Conservation (phyloP, 1,140 invertebrate species). For the Formica selysi region DNA sequence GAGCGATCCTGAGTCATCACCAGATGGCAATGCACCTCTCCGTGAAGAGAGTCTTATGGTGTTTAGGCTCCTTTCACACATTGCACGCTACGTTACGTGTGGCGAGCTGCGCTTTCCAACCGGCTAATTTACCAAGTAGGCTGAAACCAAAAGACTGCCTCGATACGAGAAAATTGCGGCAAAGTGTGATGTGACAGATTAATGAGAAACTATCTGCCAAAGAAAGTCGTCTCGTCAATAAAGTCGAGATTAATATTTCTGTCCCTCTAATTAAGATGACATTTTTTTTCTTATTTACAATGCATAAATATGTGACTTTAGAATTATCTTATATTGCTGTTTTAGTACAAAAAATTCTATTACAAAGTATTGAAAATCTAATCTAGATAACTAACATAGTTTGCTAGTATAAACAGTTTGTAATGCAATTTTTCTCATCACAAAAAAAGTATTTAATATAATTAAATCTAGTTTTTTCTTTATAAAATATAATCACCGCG, state of each 20-base stretch:
- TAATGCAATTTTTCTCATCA: not conserved
- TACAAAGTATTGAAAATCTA: not conserved
- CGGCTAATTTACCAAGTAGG: constrained; percentile 53
- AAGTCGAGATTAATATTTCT: not conserved
- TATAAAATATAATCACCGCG: not conserved
- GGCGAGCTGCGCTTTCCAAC: constrained; percentile 49
- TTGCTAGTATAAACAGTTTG: not conserved
- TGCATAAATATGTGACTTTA: not conserved
- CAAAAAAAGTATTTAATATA: not conserved
- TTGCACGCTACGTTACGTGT: constrained; percentile 42
- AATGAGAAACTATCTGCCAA: not conserved
- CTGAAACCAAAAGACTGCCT: constrained; percentile 32
- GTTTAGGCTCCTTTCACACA: constrained; percentile 46
- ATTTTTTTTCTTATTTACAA: not conserved
- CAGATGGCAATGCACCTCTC: constrained; percentile 64
- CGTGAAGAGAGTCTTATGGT: not conserved
- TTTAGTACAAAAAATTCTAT: not conserved
- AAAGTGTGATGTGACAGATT: not conserved
- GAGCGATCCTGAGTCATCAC: constrained; percentile 69
- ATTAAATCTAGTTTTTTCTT: not conserved
- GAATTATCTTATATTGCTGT: not conserved
- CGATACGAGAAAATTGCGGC: not conserved
- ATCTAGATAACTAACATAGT: not conserved
- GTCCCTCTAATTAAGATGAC: not conserved
- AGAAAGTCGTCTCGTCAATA: not conserved